Conservation (phyloP, 2,888 invertebrate genomes). For the Epistrophe grossulariae region DNA sequence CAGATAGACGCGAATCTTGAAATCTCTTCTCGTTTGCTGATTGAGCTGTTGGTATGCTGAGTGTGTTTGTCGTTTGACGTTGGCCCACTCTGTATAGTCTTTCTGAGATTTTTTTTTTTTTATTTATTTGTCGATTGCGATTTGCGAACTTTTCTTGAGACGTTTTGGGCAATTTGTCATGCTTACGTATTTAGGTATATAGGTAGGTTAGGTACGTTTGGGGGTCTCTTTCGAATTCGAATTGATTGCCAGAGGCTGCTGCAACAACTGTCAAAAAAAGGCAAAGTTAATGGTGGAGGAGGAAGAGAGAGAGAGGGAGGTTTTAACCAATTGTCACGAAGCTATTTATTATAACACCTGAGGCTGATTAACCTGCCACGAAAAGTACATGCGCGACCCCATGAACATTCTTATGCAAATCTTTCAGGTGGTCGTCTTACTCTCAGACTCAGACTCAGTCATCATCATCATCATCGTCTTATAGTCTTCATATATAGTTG, state of each 20-base stretch:
- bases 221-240: slow-evolving; percentile 35
- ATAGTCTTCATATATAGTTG: slow-evolving; percentile 1
- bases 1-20: slow-evolving; percentile 58
- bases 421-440: slow-evolving; percentile 74
- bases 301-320: neutral
- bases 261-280: slow-evolving; percentile 19
- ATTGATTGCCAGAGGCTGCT: slow-evolving; percentile 44
- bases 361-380: slow-evolving; percentile 72
- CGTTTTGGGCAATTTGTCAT: slow-evolving; percentile 68
- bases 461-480: slow-evolving; percentile 42
- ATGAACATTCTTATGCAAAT: slow-evolving; percentile 72
- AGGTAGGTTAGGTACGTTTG: slow-evolving; percentile 39
- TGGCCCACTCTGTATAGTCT: slow-evolving; percentile 10
- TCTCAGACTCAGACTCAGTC: slow-evolving; percentile 28
- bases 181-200: slow-evolving; percentile 54
- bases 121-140: slow-evolving; percentile 22
- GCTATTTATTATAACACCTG: slow-evolving; percentile 73
- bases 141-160: slow-evolving; percentile 33
- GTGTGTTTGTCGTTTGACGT: slow-evolving; percentile 32
- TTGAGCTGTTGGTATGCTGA: slow-evolving; percentile 73
- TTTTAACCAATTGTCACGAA: slow-evolving; percentile 71
- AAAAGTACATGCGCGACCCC: slow-evolving; percentile 51
- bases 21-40: slow-evolving; percentile 58
- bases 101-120: slow-evolving; percentile 8
- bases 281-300: neutral